Evolutionary conservation across 1,140 invertebrate species (phyloP).

Genomic region (Manduca sexta): DNA sequence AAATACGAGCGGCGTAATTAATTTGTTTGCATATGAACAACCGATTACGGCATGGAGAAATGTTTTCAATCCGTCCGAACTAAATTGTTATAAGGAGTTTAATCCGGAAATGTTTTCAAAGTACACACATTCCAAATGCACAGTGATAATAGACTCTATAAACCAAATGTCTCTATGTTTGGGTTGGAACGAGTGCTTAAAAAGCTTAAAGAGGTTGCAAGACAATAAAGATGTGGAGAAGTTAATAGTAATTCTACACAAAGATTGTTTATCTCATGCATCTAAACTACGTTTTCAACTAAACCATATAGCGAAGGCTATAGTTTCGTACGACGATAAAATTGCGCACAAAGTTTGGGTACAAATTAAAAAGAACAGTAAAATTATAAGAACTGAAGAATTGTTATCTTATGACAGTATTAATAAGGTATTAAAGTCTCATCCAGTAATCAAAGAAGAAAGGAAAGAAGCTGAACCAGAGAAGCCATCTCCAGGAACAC

Average conservation of each 20-base stretch:
- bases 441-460: conserved; percentile 46
- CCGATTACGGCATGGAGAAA: conserved; percentile 46
- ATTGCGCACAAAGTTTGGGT: conserved; percentile 38
- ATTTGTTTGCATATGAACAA: conserved; percentile 58
- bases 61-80: conserved; percentile 32
- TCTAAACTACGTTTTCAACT: conserved; percentile 62
- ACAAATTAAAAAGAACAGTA: conserved; percentile 67
- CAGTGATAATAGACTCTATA: conserved; percentile 58
- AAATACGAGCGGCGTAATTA: conserved; percentile 27
- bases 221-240: conserved; percentile 43
- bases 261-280: conserved; percentile 59
- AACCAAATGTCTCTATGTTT: conserved; percentile 57
- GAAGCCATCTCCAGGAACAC: conserved; percentile 53
- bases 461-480: conserved; percentile 46
- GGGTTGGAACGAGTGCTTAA: conserved; percentile 47
- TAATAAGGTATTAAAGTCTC: conserved; percentile 45
- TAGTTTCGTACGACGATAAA: conserved; percentile 49
- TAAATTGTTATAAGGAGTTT: conserved; percentile 30
- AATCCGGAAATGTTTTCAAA: conserved; percentile 17
- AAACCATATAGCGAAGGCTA: conserved; percentile 63
- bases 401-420: conserved; percentile 50
- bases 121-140: conserved; percentile 25
- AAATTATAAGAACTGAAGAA: conserved; percentile 67
- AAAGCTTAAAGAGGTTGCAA: conserved; percentile 31
- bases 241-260: conserved; percentile 68